phyloP scores from a whole-genome alignment of 1,140 invertebrate species.

The Macrosteles quadrilineatus region DNA sequence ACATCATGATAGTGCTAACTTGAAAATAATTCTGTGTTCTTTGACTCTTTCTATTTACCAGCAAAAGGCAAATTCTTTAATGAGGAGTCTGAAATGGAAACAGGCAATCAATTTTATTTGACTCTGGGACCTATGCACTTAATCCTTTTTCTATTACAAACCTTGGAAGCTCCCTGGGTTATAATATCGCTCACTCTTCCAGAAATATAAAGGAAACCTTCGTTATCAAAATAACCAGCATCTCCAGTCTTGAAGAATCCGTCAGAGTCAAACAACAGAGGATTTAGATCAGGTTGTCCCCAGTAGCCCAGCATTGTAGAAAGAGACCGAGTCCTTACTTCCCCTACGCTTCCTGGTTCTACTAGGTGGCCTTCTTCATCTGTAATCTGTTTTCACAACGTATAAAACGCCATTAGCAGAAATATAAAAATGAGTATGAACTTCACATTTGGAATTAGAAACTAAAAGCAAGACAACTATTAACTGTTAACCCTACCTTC shows the following conservation, averaged over 20 bases:
- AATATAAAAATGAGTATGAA: background rate
- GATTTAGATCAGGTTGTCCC: background rate
- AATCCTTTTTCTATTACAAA: background rate
- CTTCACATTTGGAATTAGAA: background rate
- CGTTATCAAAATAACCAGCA: constrained; percentile 1
- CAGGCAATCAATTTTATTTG: background rate
- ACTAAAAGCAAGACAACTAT: background rate
- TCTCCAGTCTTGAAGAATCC: constrained; percentile 16
- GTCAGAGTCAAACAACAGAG: background rate
- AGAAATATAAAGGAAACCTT: background rate
- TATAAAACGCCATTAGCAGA: background rate
- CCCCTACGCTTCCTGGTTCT: background rate
- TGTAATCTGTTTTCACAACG: background rate
- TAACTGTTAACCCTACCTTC: background rate
- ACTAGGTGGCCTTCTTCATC: background rate
- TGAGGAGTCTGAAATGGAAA: background rate
- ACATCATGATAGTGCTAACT: background rate
- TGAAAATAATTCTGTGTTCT: too few species aligned
- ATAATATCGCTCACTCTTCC: background rate
- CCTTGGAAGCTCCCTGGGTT: background rate
- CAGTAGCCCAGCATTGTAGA: background rate
- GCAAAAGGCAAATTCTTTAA: background rate
- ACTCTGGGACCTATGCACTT: background rate
- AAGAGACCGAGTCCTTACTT: background rate
- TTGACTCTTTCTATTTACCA: background rate